These are phyloP conservation scores for Caerostris extrusa DNA, from an alignment of 1,140 invertebrate species.

Conservation along the genomic window DNA sequence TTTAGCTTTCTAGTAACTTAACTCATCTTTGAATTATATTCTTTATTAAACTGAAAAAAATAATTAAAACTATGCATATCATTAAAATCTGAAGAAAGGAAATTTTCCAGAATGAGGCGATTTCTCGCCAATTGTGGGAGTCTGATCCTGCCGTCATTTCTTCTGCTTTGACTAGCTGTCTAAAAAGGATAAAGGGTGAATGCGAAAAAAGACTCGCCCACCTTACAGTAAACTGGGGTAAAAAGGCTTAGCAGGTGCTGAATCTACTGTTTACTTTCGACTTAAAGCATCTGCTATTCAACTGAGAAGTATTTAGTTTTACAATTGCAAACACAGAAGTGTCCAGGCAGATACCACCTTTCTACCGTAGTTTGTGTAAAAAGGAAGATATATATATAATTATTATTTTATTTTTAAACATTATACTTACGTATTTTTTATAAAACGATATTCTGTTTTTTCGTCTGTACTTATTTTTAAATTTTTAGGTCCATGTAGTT, in stretches of 20 bases:
- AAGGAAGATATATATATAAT: too few relatives aligned
- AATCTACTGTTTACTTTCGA: conserved; percentile 55
- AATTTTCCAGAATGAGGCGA: neutral
- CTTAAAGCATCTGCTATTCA: conserved; percentile 59
- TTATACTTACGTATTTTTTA: too few relatives aligned
- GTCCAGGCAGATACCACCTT: neutral
- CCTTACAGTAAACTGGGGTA: conserved; percentile 30
- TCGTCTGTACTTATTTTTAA: too few relatives aligned
- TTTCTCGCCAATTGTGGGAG: neutral
- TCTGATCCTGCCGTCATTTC: neutral
- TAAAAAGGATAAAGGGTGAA: conserved; percentile 49
- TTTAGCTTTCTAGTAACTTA: too few relatives aligned
- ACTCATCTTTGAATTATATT: too few relatives aligned
- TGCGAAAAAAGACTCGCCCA: neutral
- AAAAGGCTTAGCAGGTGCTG: conserved; percentile 69
- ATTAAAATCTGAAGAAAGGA: neutral
- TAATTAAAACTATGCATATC: too few relatives aligned
- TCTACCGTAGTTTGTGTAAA: too few relatives aligned
- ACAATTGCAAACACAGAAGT: conserved; percentile 9
- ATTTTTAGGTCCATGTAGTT: too few relatives aligned
- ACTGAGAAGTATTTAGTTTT: conserved; percentile 10
- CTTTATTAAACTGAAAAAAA: too few relatives aligned
- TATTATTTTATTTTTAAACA: too few relatives aligned
- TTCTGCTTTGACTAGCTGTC: conserved; percentile 40
- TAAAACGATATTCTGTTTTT: too few relatives aligned